Evolutionary conservation across 1,140 invertebrate species (phyloP).

Genomic region (Drosophila serrata): DNA sequence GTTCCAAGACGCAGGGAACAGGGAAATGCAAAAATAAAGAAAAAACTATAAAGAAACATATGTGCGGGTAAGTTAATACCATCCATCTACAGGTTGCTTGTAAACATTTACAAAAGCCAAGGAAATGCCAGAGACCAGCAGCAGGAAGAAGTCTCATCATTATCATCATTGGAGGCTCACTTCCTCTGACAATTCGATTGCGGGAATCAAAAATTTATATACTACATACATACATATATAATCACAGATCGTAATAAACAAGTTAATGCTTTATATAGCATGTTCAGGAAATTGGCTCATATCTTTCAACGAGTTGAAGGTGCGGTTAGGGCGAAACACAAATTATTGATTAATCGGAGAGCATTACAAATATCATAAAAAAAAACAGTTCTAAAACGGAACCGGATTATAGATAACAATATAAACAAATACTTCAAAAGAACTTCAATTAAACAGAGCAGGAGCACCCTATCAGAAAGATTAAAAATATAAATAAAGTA

Average conservation of each 20-base stretch:
- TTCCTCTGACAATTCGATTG: conserved; percentile 41
- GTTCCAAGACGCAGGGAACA: conserved; percentile 58
- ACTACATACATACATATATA: neutral
- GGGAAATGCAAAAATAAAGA: conserved; percentile 45
- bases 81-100: conserved; percentile 33
- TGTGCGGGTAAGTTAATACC: conserved; percentile 36
- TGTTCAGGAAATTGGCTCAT: conserved; percentile 67
- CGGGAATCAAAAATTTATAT: conserved; percentile 15
- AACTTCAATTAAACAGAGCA: neutral
- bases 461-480: neutral
- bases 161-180: conserved; percentile 5
- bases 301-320: conserved; percentile 31
- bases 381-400: conserved; percentile 35
- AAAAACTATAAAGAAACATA: conserved; percentile 16
- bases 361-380: conserved; percentile 57
- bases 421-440: conserved; percentile 8
- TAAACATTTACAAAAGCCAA: conserved; percentile 37
- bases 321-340: conserved; percentile 44
- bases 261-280: conserved; percentile 16
- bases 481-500: neutral
- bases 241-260: conserved; percentile 10
- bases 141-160: conserved; percentile 21
- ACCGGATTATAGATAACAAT: conserved; percentile 38
- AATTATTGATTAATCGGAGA: conserved; percentile 68
- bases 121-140: conserved; percentile 20